These are phyloP conservation scores for Lepidurus packardi DNA, from an alignment of 1,140 invertebrate species.

Conservation along the genomic window DNA sequence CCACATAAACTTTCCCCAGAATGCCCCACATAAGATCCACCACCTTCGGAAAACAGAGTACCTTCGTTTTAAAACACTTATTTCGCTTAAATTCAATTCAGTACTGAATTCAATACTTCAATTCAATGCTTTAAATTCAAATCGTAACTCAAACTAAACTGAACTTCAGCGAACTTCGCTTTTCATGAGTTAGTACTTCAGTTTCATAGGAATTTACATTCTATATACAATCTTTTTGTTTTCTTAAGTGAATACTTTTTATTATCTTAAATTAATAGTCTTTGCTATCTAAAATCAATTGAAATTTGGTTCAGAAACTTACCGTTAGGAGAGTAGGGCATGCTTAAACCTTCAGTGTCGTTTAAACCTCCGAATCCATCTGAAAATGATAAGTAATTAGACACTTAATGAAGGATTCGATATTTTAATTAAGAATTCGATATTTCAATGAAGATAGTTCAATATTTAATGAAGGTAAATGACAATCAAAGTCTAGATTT, in stretches of 20 bases:
- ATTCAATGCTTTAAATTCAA: too few species aligned
- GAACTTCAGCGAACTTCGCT: too few species aligned
- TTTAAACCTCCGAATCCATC: slow-evolving; percentile 25
- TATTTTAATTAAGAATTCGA: too few species aligned
- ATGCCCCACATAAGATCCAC: slow-evolving; percentile 61
- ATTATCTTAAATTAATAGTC: background rate
- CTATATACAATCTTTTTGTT: too few species aligned
- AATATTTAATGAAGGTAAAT: too few species aligned
- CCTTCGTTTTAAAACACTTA: slow-evolving; percentile 23
- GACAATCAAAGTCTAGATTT: background rate
- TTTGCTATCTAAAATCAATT: slow-evolving; percentile 6
- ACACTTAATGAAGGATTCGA: background rate
- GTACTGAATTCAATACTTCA: background rate
- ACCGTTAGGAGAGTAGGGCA: slow-evolving; percentile 83
- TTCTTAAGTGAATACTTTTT: too few species aligned
- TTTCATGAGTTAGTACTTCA: too few species aligned
- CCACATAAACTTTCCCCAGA: slow-evolving; percentile 85
- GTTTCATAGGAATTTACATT: too few species aligned
- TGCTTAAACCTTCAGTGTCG: slow-evolving; percentile 48
- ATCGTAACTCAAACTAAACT: too few species aligned
- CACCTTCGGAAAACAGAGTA: slow-evolving; percentile 54
- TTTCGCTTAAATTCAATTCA: background rate
- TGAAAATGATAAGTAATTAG: background rate
- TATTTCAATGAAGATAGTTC: too few species aligned
- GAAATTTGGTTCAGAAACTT: slow-evolving; percentile 43